These are phyloP conservation scores for Lasiurus borealis DNA, from an alignment of 2,113 vertebrate genomes.

Conservation along the genomic window DNA sequence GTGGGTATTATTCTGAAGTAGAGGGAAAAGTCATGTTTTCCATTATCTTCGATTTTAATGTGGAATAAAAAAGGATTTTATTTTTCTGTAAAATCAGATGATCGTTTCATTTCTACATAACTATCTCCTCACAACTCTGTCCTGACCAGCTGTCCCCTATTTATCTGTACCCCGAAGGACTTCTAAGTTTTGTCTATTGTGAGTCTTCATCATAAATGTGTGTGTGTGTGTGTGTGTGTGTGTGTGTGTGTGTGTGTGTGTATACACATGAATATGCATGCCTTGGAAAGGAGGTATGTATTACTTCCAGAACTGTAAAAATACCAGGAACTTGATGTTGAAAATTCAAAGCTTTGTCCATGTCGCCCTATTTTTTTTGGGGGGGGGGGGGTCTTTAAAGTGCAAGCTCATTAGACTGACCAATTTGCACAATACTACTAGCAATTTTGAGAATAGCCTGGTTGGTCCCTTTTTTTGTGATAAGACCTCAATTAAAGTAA, in stretches of 20 bases:
- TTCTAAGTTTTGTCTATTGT: not conserved
- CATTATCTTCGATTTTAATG: slow-evolving; percentile 34
- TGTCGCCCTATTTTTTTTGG: slow-evolving; percentile 33
- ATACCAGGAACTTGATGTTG: not conserved
- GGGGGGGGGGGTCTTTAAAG: slow-evolving; percentile 48
- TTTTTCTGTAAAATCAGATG: slow-evolving; percentile 56
- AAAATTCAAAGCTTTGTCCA: slow-evolving; percentile 1
- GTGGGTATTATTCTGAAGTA: slow-evolving; percentile 57
- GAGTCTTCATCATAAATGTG: not conserved
- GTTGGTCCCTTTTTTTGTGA: not conserved
- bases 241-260: not conserved
- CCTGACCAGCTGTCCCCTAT: not conserved
- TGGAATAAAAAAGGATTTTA: not conserved
- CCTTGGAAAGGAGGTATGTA: too few species aligned
- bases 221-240: not conserved
- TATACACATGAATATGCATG: rapidly evolving
- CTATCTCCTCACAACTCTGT: not conserved
- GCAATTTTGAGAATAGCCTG: slow-evolving; percentile 64
- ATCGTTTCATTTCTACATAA: not conserved
- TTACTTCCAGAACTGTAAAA: slow-evolving; percentile 28
- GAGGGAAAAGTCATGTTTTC: slow-evolving; percentile 32
- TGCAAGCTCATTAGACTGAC: not conserved
- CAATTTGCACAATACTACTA: slow-evolving; percentile 64
- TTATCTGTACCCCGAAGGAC: not conserved
- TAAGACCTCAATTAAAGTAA: slow-evolving; percentile 70